Evolutionary conservation across 2,797 vertebrate genomes (phyloP).

Genomic region (Orientallactaga sibirica): DNA sequence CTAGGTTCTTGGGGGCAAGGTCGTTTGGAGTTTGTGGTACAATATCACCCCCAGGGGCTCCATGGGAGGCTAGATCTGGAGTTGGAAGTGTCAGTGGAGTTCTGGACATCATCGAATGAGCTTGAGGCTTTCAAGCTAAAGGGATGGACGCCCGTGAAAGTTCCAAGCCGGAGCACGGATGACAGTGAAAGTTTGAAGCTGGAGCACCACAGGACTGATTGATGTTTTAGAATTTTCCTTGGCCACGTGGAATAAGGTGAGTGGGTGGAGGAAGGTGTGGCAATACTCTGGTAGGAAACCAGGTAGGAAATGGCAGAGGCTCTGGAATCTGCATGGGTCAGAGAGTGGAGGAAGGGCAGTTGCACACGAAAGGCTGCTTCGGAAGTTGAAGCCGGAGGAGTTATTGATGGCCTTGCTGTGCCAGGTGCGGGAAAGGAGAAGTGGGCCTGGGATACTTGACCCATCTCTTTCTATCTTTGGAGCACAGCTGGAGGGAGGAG

Average conservation of each 20-base stretch:
- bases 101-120: background rate
- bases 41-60: background rate
- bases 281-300: background rate
- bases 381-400: background rate
- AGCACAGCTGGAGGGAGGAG: background rate
- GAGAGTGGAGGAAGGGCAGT: too few relatives aligned
- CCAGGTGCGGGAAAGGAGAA: background rate
- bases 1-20: background rate
- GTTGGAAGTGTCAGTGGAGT: background rate
- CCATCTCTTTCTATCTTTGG: background rate
- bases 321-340: background rate
- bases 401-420: background rate
- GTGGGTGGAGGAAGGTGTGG: background rate
- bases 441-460: background rate
- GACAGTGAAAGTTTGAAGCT: background rate
- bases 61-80: background rate
- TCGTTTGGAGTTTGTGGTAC: fast-evolving
- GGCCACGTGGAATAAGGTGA: background rate
- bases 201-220: fast-evolving
- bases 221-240: background rate
- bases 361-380: background rate
- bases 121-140: background rate
- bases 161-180: fast-evolving
- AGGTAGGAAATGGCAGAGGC: background rate
- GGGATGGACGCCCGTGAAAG: background rate